These are phyloP conservation scores for Herminia tarsipennalis DNA, from an alignment of 2,888 invertebrate species.

Conservation along the genomic window DNA sequence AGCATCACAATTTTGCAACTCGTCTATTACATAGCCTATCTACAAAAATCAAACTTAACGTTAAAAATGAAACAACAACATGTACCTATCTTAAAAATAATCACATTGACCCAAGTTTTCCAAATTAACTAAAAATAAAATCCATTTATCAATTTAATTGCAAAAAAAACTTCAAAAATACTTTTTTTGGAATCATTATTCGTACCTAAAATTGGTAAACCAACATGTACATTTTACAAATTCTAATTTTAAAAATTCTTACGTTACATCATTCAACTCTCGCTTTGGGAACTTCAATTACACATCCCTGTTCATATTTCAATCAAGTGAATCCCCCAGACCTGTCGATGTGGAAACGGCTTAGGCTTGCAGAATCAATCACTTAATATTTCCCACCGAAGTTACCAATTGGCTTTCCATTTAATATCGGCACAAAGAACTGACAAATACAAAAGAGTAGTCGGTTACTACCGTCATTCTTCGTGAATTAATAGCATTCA, in stretches of 20 bases:
- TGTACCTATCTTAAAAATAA: slow-evolving; percentile 51
- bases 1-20: slow-evolving; percentile 39
- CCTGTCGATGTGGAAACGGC: slow-evolving; percentile 6
- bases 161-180: no score
- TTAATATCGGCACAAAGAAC: no score
- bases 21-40: slow-evolving; percentile 44
- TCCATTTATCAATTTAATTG: slow-evolving; percentile 11
- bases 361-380: neutral
- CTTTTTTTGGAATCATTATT: neutral
- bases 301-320: slow-evolving; percentile 31
- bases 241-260: slow-evolving; percentile 11
- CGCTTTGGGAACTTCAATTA: slow-evolving; percentile 36
- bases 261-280: slow-evolving; percentile 34
- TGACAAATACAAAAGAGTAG: no score
- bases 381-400: neutral
- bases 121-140: slow-evolving; percentile 31
- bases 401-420: no score
- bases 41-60: slow-evolving; percentile 72
- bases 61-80: slow-evolving; percentile 62
- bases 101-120: slow-evolving; percentile 50
- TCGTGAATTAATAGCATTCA: no score
- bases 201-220: slow-evolving; percentile 1
- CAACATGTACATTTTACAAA: neutral
- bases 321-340: slow-evolving; percentile 11
- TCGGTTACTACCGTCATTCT: no score